Evolutionary conservation across 2,888 invertebrate species (phyloP).

Genomic region (Cylloceria caligata): DNA sequence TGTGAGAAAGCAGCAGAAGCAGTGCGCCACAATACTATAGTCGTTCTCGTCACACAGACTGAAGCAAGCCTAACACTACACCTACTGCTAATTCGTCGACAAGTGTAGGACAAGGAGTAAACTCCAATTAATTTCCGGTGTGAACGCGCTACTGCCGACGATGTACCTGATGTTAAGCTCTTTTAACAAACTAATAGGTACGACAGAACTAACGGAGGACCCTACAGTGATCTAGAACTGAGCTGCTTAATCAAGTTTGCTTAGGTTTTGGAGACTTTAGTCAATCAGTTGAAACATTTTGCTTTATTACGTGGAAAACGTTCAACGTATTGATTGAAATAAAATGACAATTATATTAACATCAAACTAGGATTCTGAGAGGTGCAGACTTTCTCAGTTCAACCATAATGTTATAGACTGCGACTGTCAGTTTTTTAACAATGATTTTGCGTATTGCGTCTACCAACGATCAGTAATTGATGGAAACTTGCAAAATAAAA

Average conservation of each 20-base stretch:
- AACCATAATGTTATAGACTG: no score
- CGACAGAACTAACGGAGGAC: not conserved
- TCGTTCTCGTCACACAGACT: conserved; percentile 21
- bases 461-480: no score
- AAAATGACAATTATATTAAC: not conserved
- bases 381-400: no score
- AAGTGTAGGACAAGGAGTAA: conserved; percentile 59
- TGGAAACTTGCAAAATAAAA: no score
- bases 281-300: not conserved
- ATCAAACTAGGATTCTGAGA: not conserved
- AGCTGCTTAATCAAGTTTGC: conserved; percentile 34
- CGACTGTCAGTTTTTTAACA: no score
- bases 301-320: not conserved
- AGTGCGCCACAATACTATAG: conserved; percentile 21
- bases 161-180: conserved; percentile 48
- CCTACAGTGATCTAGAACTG: not conserved
- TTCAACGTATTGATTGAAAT: not conserved
- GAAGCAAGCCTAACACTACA: not conserved
- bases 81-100: conserved; percentile 50
- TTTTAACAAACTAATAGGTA: conserved; percentile 29
- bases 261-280: conserved; percentile 24
- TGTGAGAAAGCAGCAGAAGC: conserved; percentile 37
- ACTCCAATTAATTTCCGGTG: conserved; percentile 57
- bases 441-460: no score
- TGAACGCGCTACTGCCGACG: conserved; percentile 11